Evolutionary conservation across 2,888 invertebrate genomes (phyloP).

Genomic region (Dasypolia templi): DNA sequence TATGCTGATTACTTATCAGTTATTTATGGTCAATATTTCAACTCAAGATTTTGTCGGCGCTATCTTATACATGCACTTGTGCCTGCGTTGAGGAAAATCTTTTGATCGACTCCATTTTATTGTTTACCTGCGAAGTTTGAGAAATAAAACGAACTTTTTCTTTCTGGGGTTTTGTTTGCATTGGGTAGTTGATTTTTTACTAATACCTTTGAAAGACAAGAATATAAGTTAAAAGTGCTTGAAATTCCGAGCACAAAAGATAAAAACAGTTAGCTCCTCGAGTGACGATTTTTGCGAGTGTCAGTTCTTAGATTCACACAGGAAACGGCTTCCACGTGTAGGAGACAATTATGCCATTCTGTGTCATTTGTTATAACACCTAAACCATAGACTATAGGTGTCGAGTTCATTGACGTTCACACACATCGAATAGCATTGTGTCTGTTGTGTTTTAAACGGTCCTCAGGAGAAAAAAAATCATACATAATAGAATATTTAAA

Average conservation of each 20-base stretch:
- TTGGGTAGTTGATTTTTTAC: no score
- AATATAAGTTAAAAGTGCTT: slow-evolving; percentile 13
- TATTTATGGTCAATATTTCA: slow-evolving; percentile 37
- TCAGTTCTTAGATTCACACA: slow-evolving; percentile 49
- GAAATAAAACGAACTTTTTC: not conserved
- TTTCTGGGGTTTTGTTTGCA: not conserved
- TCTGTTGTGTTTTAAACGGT: slow-evolving; percentile 45
- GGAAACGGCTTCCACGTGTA: slow-evolving; percentile 57
- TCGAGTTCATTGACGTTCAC: slow-evolving; percentile 48
- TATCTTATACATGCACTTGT: slow-evolving; percentile 33
- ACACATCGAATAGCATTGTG: slow-evolving; percentile 30
- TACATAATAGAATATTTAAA: slow-evolving; percentile 57
- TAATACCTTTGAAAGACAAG: not conserved
- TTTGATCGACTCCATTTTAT: slow-evolving; percentile 17
- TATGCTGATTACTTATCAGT: slow-evolving; percentile 1
- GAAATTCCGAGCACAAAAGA: slow-evolving; percentile 2
- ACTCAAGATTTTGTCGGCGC: slow-evolving; percentile 28
- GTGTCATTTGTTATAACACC: slow-evolving; percentile 38
- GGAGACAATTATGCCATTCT: slow-evolving; percentile 37
- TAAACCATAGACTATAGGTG: slow-evolving; percentile 27
- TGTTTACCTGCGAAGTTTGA: not conserved
- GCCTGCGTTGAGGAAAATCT: slow-evolving; percentile 29
- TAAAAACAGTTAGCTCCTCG: slow-evolving; percentile 17
- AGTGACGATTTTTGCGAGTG: slow-evolving; percentile 10
- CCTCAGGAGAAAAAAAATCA: no score